A percentile compares a stretch with the other conserved stretches of the same genome.
phyloP scores from a whole-genome alignment of 2,797 vertebrate genomes.

The Peromyscus nudipes region DNA sequence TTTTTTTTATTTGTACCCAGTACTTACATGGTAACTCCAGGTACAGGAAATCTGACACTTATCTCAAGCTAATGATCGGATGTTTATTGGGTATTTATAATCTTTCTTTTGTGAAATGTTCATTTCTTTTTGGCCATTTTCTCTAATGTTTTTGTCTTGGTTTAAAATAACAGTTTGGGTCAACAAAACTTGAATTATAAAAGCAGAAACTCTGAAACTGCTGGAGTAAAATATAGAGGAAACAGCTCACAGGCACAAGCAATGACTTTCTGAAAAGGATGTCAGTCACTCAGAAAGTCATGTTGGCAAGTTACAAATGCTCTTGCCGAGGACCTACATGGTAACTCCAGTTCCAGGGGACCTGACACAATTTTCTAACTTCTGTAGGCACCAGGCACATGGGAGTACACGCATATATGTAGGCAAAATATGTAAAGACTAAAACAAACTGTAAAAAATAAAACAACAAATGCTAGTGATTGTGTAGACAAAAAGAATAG shows the following conservation, averaged over 20 bases:
- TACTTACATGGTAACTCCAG: background rate
- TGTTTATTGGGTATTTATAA: background rate
- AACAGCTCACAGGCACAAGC: too few species aligned
- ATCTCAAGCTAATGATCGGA: background rate
- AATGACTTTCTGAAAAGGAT: background rate
- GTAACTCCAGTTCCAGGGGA: background rate
- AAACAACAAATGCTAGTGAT: background rate
- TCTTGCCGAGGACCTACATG: background rate
- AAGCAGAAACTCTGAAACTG: background rate
- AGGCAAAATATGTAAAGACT: background rate
- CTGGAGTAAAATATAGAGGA: background rate
- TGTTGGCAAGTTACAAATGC: background rate
- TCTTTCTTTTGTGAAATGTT: background rate
- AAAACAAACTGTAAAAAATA: background rate
- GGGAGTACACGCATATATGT: background rate
- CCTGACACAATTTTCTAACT: background rate
- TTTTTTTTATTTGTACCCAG: background rate
- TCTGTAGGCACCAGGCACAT: background rate
- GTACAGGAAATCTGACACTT: background rate
- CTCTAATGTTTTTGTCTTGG: background rate
- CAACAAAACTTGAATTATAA: background rate
- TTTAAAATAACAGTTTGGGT: background rate
- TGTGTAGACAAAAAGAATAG: background rate
- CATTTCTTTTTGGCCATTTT: background rate
- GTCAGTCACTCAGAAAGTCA: background rate